phyloP scores from a whole-genome alignment of 2,113 vertebrate genomes.

The Crotophaga sulcirostris region DNA sequence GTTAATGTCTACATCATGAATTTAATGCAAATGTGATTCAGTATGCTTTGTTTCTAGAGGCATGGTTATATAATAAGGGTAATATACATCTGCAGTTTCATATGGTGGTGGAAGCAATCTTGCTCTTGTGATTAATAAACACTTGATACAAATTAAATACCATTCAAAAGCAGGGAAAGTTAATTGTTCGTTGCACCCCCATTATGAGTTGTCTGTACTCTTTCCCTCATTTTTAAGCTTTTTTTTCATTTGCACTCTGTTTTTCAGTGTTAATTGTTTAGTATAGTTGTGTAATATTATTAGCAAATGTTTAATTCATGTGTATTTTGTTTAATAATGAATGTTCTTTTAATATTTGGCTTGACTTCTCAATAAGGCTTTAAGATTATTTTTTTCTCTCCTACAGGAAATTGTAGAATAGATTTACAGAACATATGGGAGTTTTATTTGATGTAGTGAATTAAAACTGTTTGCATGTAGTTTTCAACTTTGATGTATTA shows the following conservation, averaged over 20 bases:
- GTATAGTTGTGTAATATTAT: conserved; percentile 44
- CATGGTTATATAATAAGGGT: neutral
- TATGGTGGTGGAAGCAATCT: neutral
- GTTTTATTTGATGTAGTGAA: neutral
- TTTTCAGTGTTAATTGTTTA: conserved; percentile 37
- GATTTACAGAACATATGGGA: neutral
- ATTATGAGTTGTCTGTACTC: conserved; percentile 51
- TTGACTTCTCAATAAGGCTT: conserved; percentile 1
- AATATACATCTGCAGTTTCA: neutral
- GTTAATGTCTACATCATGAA: neutral
- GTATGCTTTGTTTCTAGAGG: neutral
- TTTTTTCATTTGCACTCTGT: conserved; percentile 31
- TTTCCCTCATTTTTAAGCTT: conserved; percentile 43
- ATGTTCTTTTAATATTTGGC: conserved; percentile 8
- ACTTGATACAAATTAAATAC: neutral
- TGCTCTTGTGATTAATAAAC: neutral
- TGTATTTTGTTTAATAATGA: neutral
- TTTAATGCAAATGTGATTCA: neutral
- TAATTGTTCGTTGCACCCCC: conserved; percentile 77
- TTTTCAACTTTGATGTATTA: conserved; percentile 11
- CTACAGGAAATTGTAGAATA: conserved; percentile 33
- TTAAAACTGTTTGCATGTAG: conserved; percentile 36
- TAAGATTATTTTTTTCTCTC: conserved; percentile 16
- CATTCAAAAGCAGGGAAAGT: conserved; percentile 70
- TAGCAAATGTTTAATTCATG: conserved; percentile 12